These are phyloP conservation scores for Eupithecia centaureata DNA, from an alignment of 2,888 invertebrate species.

Conservation along the genomic window DNA sequence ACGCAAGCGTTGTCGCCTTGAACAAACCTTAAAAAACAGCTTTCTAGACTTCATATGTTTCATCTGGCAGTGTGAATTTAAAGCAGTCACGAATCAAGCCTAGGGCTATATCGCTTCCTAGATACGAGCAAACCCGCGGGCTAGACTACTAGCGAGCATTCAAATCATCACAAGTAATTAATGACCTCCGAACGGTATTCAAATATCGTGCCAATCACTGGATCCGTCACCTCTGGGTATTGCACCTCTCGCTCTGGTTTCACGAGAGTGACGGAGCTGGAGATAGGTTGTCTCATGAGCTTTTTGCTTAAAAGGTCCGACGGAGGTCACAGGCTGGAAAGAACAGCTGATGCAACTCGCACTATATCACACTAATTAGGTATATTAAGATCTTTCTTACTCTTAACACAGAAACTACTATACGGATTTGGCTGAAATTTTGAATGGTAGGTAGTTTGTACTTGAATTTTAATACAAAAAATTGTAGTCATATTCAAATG, in stretches of 20 bases:
- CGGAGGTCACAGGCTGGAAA: constrained; percentile 15
- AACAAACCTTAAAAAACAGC: no score
- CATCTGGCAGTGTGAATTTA: no score
- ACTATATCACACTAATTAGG: no score
- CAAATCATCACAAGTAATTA: constrained; percentile 47
- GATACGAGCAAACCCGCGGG: constrained; percentile 2
- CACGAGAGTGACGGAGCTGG: constrained; percentile 26
- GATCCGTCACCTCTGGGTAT: constrained; percentile 31
- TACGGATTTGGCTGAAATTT: no score
- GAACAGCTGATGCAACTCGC: constrained; percentile 13
- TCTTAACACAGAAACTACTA: no score
- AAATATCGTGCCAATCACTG: constrained; percentile 61
- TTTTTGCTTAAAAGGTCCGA: constrained; percentile 47
- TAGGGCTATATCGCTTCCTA: background rate
- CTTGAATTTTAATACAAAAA: no score
- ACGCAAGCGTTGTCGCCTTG: no score
- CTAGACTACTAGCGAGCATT: constrained; percentile 17
- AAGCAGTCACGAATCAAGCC: background rate
- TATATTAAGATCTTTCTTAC: no score
- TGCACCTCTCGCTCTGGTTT: constrained; percentile 28
- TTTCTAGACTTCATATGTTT: no score
- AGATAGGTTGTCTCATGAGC: constrained; percentile 35
- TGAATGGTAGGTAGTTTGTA: no score
- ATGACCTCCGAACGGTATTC: constrained; percentile 51
- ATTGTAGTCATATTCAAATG: no score